Evolutionary conservation across 2,888 invertebrate species (phyloP).

Genomic region (Eupithecia subumbrata): DNA sequence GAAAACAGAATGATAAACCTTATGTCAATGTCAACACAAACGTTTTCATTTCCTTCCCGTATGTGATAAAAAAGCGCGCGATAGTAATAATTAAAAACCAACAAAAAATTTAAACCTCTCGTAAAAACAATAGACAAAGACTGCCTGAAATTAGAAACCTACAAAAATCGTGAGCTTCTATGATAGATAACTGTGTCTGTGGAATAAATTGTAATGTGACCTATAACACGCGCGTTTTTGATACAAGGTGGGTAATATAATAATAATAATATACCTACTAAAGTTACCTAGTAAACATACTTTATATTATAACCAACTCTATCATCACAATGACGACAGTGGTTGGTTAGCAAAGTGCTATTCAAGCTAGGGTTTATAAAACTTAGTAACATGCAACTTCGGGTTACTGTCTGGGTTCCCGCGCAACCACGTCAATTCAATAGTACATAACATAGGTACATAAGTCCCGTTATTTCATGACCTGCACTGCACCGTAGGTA

Average conservation of each 20-base stretch:
- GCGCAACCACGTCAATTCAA: constrained; percentile 15
- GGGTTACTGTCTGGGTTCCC: not conserved
- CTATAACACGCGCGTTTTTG: not conserved
- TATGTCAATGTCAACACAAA: not conserved
- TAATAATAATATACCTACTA: no score
- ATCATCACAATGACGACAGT: not conserved
- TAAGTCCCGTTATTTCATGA: constrained; percentile 48
- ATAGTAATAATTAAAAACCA: no score
- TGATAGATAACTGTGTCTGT: not conserved
- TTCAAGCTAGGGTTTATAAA: not conserved
- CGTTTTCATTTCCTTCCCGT: not conserved
- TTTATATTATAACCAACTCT: no score
- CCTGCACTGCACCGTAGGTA: constrained; percentile 24
- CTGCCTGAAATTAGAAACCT: not conserved
- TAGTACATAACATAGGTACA: not conserved
- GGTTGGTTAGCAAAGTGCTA: not conserved
- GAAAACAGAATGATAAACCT: not conserved
- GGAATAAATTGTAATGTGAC: not conserved
- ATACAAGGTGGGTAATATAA: no score
- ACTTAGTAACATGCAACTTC: not conserved
- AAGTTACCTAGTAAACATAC: no score
- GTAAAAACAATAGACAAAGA: no score
- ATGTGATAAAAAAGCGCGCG: no score
- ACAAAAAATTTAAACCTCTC: no score
- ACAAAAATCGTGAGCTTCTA: not conserved